phyloP scores from a whole-genome alignment of 1,140 invertebrate genomes.

The Amphibalanus amphitrite region DNA sequence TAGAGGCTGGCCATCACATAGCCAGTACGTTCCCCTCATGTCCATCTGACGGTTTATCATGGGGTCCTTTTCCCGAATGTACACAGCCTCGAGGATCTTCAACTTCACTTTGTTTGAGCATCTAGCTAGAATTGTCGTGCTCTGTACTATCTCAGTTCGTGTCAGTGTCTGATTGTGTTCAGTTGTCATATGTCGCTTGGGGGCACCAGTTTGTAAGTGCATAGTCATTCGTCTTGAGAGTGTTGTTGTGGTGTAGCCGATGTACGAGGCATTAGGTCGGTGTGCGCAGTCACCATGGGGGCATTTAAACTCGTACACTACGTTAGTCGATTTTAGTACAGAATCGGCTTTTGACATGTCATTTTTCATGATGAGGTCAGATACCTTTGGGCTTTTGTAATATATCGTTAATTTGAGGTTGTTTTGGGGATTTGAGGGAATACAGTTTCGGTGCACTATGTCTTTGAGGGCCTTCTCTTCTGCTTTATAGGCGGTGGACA shows the following conservation, averaged over 20 bases:
- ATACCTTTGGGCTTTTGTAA: background rate
- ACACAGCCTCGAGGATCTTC: background rate
- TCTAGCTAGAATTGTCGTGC: background rate
- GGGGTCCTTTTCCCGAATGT: background rate
- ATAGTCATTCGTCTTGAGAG: background rate
- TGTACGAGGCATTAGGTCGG: background rate
- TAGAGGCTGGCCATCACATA: too few relatives aligned
- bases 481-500: background rate
- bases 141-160: background rate
- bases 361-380: background rate
- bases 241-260: background rate
- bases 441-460: background rate
- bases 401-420: background rate
- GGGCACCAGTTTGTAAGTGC: background rate
- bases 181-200: background rate
- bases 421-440: background rate
- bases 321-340: background rate
- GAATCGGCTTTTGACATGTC: background rate
- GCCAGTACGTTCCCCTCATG: background rate
- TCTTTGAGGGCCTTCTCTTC: background rate
- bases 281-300: background rate
- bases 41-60: background rate
- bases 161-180: background rate
- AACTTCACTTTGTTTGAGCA: background rate
- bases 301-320: background rate